Evolutionary conservation across 2,888 invertebrate species (phyloP).

Genomic region (Acrobasis consociella): DNA sequence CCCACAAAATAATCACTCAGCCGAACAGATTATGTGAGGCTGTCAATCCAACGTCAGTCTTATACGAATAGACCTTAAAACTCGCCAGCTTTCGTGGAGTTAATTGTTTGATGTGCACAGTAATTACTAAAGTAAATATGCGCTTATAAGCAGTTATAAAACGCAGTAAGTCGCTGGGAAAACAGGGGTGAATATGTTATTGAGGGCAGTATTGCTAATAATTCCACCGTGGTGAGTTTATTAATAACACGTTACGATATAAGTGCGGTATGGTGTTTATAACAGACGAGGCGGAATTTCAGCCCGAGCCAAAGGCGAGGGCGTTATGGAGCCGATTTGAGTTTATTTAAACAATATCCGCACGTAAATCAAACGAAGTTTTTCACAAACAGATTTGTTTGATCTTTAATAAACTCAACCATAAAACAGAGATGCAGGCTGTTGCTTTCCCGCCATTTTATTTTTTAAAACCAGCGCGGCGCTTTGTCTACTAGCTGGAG

Average conservation of each 20-base stretch:
- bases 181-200: constrained; percentile 5
- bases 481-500: too few relatives aligned
- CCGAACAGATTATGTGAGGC: neutral
- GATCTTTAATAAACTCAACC: too few relatives aligned
- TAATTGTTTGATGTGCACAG: constrained; percentile 17
- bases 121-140: constrained; percentile 20
- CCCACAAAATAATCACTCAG: neutral
- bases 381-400: too few relatives aligned
- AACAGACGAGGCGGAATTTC: too few relatives aligned
- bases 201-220: neutral
- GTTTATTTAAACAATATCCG: too few relatives aligned
- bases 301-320: too few relatives aligned
- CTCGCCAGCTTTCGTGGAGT: constrained; percentile 10
- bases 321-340: too few relatives aligned
- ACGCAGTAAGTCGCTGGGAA: constrained; percentile 5
- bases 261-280: too few relatives aligned
- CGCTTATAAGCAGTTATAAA: constrained; percentile 17
- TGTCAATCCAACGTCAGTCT: neutral
- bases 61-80: neutral
- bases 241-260: neutral
- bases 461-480: too few relatives aligned
- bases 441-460: too few relatives aligned
- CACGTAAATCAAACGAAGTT: too few relatives aligned
- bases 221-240: neutral
- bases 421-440: too few relatives aligned